phyloP scores from a whole-genome alignment of 1,140 invertebrate genomes.

The Pseudobourletiella spinata region DNA sequence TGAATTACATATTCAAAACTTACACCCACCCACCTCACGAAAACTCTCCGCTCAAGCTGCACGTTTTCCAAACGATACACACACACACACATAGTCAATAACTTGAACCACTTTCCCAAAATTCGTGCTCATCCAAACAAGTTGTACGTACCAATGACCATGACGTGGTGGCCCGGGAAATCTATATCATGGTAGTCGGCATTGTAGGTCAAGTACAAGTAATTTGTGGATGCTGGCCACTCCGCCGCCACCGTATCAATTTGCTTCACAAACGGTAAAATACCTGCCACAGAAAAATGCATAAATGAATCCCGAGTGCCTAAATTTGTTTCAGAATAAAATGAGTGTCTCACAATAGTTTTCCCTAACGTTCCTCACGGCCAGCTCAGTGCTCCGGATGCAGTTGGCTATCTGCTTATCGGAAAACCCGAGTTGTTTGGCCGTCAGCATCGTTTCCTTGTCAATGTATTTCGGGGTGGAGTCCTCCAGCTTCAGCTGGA shows the following conservation, averaged over 20 bases:
- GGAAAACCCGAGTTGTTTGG: slow-evolving; percentile 92
- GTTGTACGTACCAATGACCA: slow-evolving; percentile 66
- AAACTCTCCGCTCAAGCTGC: too few species aligned
- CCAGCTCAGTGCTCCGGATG: slow-evolving; percentile 76
- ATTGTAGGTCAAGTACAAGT: slow-evolving; percentile 95
- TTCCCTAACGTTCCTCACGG: slow-evolving; percentile 61
- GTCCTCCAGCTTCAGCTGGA: slow-evolving; percentile 54
- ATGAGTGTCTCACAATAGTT: slow-evolving; percentile 47
- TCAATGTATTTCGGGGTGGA: slow-evolving; percentile 51
- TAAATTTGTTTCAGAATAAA: slow-evolving; percentile 6
- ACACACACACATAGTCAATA: too few species aligned
- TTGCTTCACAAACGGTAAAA: slow-evolving; percentile 88
- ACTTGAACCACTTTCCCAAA: too few species aligned
- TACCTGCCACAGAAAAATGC: slow-evolving; percentile 39
- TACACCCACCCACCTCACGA: too few species aligned
- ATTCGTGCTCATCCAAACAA: too few species aligned
- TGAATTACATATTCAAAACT: too few species aligned
- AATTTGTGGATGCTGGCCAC: slow-evolving; percentile 97
- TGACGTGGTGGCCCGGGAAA: slow-evolving; percentile 67
- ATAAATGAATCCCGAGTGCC: background rate
- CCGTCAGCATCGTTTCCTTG: slow-evolving; percentile 56
- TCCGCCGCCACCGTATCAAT: slow-evolving; percentile 99
- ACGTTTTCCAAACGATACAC: too few species aligned
- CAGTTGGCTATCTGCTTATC: slow-evolving; percentile 90
- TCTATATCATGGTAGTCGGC: slow-evolving; percentile 74